Evolutionary conservation across 2,888 invertebrate species (phyloP).

Genomic region (Phlogophora meticulosa): DNA sequence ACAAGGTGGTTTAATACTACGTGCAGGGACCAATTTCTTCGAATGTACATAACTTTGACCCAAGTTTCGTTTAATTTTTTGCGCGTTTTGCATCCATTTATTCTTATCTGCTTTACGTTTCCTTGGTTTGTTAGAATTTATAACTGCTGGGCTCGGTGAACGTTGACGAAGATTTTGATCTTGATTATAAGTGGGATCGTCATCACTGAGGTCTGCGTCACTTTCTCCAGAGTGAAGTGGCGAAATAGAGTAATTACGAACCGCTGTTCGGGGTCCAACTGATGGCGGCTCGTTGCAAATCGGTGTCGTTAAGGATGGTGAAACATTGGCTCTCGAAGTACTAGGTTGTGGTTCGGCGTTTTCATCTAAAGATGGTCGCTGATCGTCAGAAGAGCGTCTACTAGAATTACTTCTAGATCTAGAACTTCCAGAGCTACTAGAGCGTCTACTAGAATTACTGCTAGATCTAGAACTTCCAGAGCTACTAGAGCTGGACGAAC

Average conservation of each 20-base stretch:
- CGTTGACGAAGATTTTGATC: conserved; percentile 25
- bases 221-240: conserved; percentile 34
- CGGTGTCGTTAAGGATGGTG: conserved; percentile 30
- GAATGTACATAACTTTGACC: conserved; percentile 31
- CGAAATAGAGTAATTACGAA: conserved; percentile 19
- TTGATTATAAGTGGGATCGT: conserved; percentile 35
- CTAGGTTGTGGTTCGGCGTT: conserved; percentile 32
- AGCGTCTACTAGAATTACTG: too few species aligned
- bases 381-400: conserved; percentile 6
- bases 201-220: conserved; percentile 29
- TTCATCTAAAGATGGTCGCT: conserved; percentile 23
- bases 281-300: conserved; percentile 27
- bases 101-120: conserved; percentile 19
- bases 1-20: conserved; percentile 21
- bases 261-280: conserved; percentile 21
- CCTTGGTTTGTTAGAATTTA: conserved; percentile 19
- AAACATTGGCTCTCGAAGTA: conserved; percentile 32
- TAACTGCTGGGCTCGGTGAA: conserved; percentile 25
- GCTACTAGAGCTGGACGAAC: conserved; percentile 17
- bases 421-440: conserved; percentile 23
- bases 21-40: conserved; percentile 33
- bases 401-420: too few species aligned
- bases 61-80: conserved; percentile 30
- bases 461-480: too few species aligned
- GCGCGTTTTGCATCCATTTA: conserved; percentile 18